Conservation (phyloP, 2,113 vertebrate genomes). For the Neotragus moschatus region DNA sequence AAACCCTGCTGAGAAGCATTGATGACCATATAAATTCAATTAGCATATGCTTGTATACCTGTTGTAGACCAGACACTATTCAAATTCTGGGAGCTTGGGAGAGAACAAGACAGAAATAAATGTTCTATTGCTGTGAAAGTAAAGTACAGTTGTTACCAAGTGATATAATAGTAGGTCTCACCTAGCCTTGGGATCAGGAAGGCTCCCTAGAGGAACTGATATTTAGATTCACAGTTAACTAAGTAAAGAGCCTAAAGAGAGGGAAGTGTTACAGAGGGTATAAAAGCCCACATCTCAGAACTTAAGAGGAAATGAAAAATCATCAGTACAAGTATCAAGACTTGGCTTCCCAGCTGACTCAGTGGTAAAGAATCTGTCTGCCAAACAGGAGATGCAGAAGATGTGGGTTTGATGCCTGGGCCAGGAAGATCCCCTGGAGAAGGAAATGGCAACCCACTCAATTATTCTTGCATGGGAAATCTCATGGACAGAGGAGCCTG, state of each 20-base stretch:
- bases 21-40: background rate
- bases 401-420: background rate
- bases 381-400: background rate
- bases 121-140: background rate
- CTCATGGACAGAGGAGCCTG: background rate
- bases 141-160: background rate
- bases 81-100: background rate
- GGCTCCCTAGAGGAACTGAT: background rate
- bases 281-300: background rate
- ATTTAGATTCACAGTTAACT: background rate
- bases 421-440: background rate
- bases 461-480: background rate
- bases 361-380: background rate
- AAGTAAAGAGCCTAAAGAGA: background rate
- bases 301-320: background rate
- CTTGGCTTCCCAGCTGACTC: background rate
- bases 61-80: background rate
- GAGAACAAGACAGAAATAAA: background rate
- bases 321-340: background rate
- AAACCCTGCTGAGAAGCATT: background rate
- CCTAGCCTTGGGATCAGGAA: background rate
- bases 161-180: background rate
- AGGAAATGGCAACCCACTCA: background rate
- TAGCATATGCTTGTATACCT: background rate
- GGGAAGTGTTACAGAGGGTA: background rate